Base-by-base conservation (phyloP, 2,113 vertebrate genomes). In the Donacobius atricapilla region DNA sequence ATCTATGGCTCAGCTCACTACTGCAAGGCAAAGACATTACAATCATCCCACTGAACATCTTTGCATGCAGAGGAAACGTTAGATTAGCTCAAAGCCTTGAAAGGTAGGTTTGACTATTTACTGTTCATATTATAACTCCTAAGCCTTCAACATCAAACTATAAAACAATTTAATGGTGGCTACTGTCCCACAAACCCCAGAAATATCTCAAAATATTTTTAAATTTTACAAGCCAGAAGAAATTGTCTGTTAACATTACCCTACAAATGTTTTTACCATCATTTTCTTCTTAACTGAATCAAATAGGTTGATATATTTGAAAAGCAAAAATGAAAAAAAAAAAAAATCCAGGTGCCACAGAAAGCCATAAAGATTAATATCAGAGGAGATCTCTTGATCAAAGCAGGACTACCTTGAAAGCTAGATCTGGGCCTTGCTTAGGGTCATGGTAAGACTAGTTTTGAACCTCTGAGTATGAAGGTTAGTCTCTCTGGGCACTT, bases 121-220 rank as follows among this genome's bases (percentile, higher is more conserved):
- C 39, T 77, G 37, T 51, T 68, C 13, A 31, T 39, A 53, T 70
- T 66, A 20, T 44, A 64, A 77, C 8, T 35, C 24, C 16, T 54
- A 63, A 83, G 4, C 6, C 17, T 69, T 75, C 12, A 87, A 68
- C 6, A 22, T 44, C 28, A 82, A 79, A 64, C 6, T 51, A 66
- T 77, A 54, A 77, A 8, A 48, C 7, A 65, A 65, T 15, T 53
- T 69, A 58, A 35, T 72, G 28, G 30, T 42, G 7, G 12, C 6
- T 61, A 39, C 28, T 78, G 22, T 17, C 9, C 7, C 30, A 20
- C 10, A 12, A 14, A 1, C 0, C 0, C 22, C 85, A 58, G 12
- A 87, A 85, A 85, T 48, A 30, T 3, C 11, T 87, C 30, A 73
- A 83, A 75, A 40, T 45, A 57, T 18, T 77, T 88, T 88, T 19